These are phyloP conservation scores for Saccostrea cuccullata DNA, from an alignment of 1,140 invertebrate species.

Conservation along the genomic window DNA sequence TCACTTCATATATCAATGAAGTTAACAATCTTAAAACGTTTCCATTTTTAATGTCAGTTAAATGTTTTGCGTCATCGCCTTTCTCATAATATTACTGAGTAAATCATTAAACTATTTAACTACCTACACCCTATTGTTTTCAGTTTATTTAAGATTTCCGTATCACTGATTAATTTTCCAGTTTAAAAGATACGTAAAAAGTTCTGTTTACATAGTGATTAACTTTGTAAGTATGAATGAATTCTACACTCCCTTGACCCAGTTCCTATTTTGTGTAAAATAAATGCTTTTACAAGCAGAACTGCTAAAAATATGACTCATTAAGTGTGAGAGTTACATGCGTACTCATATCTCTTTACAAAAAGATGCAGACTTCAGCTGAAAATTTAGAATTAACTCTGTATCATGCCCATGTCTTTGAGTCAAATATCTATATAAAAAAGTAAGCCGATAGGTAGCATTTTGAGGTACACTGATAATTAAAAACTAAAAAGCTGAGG, in stretches of 20 bases:
- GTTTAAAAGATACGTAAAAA: constrained; percentile 3
- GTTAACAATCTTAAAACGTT: too few species aligned
- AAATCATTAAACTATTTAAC: background rate
- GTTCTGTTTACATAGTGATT: constrained; percentile 25
- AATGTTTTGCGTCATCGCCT: constrained; percentile 1
- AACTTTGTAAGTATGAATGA: constrained; percentile 23
- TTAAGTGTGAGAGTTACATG: background rate
- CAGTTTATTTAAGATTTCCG: background rate
- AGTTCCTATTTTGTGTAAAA: background rate
- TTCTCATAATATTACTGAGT: background rate
- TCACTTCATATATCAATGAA: too few species aligned
- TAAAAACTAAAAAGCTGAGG: too few species aligned
- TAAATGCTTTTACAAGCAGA: background rate
- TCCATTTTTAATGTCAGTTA: background rate
- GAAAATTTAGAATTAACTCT: too few species aligned
- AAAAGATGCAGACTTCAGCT: too few species aligned
- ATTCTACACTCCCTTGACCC: constrained; percentile 10
- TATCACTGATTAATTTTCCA: background rate
- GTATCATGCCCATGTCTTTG: too few species aligned
- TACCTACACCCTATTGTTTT: background rate
- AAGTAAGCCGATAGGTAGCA: too few species aligned
- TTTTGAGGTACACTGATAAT: too few species aligned
- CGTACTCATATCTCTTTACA: too few species aligned
- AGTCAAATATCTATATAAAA: too few species aligned
- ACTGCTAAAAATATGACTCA: background rate